Evolutionary conservation across 92 coral and sea anemone species (phyloP), one percentile per base, ranked within the genome.

Genomic region (Paragorgia papillata): DNA sequence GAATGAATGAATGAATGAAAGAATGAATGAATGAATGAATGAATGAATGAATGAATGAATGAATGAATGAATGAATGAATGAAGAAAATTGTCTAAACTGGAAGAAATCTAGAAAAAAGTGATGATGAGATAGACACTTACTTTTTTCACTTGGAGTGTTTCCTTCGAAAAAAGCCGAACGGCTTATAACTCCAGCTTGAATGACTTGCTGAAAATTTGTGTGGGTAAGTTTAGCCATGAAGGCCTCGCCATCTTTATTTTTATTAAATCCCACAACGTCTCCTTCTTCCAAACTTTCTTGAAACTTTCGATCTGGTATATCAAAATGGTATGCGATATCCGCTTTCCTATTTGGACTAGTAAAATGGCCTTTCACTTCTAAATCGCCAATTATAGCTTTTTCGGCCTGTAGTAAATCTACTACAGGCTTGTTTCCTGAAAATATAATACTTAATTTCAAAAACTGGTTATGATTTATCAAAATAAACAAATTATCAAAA

Each of bases 261-360:
- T 44, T 29, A 15, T 15, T 24, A 26, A 66, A 12, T 0, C 73
- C 73, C 1, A 66, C 54, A 21, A 66, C 30, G 49, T 66, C 73
- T 19, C 73, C 73, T 21, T 66, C 73, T 3, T 22, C 19, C 34
- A 66, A 66, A 2, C 0, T 20, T 43, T 66, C 30, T 15, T 24
- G 31, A 2, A 39, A 66, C n/a, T 31, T 43, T 43, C 30, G 28
- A 30, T 35, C 30, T 15, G 18, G 0, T n/a, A 43, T 26, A 66
- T 13, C 30, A 27, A 66, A 66, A 21, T 66, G 73, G n/a, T 66
- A 66, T 35, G 73, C 73, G 19, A 66, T 66, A 66, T 66, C 73
- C 18, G 68, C 68, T 27, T 43, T 39, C 73, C 3, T 12, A 15
- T 66, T 40, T 1, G 73, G 73, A 22, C 53, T 29, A 2, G 24